A percentile compares a stretch with the other conserved stretches of the same genome.
These are phyloP conservation scores for Podiceps cristatus DNA, from an alignment of 2,113 vertebrate species.

Conservation along the genomic window DNA sequence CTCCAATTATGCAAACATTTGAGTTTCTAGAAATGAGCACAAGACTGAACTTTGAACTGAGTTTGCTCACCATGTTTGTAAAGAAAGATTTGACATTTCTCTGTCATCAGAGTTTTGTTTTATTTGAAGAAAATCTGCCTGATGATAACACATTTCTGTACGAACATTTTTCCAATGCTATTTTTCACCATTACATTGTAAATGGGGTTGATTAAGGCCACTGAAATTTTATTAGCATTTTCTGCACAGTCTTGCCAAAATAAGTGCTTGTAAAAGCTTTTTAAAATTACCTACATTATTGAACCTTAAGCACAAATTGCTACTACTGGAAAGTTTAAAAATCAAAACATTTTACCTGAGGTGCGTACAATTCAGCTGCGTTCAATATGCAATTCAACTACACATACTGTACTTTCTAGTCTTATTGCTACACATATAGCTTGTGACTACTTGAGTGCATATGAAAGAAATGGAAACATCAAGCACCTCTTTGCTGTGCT, in stretches of 20 bases:
- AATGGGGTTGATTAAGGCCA: not conserved
- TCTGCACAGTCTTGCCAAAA: not conserved
- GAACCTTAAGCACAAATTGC: not conserved
- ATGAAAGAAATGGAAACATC: not conserved
- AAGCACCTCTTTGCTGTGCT: not conserved
- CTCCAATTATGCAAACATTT: not conserved
- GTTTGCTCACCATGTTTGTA: not conserved
- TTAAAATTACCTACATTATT: not conserved
- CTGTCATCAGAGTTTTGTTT: not conserved
- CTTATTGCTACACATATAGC: not conserved
- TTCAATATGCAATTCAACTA: not conserved
- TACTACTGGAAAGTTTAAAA: constrained; percentile 2
- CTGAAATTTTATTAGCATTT: not conserved
- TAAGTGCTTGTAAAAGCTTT: not conserved
- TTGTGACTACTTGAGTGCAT: not conserved
- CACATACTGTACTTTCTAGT: not conserved
- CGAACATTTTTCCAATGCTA: not conserved
- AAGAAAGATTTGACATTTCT: not conserved
- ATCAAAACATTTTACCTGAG: not conserved
- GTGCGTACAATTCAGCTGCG: not conserved
- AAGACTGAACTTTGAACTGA: not conserved
- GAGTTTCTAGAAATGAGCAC: not conserved
- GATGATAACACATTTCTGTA: not conserved
- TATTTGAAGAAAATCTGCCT: not conserved
- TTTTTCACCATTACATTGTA: not conserved